Evolutionary conservation across 37 sponge, comb jelly and placozoan species (phyloP), one percentile per base, ranked within the genome.

Genomic region (Trichoplax adhaerens): DNA sequence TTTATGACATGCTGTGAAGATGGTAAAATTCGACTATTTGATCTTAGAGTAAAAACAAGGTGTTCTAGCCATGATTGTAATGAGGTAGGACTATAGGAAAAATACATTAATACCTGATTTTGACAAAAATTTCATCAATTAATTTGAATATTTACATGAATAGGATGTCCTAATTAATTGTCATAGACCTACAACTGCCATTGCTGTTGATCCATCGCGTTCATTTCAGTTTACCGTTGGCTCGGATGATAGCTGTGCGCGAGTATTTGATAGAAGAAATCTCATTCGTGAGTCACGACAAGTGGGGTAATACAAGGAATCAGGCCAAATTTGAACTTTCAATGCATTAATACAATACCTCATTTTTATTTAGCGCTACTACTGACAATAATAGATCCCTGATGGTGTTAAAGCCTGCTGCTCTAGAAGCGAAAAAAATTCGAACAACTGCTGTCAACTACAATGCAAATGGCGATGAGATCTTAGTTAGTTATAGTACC

Each of bases 1-100:
- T 90, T 90, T 52, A 57, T 85, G 64, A 83, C 86, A 29, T 90
- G 91, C 55, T 83, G 85, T 66, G 91, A 90, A 82, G 79, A 61
- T 66, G 91, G 91, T 1, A 57, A 51, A 3, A 87, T 90, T 50
- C 70, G 91, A 2, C 55, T 85, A 69, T 90, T 72, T 68, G 91
- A 90, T 74, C 82, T 90, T 68, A 69, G 91, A 46, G 69, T 75
- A 65, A 86, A 78, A 57, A 71, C 64, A 5, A 74, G 73, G 54
- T 90, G 91, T 52, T 58, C 52, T 73, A 86, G 91, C 72, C 68
- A 81, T 55, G 82, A 67, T 12, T 67, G 88, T 57, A 49, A 47
- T 3, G 64, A 74, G 55, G 83, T 83, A 52, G 64, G 68, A 1
- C 12, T 0, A 58, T 73, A 64, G 49, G 74, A 73, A 12, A 62